These are phyloP conservation scores for Cyanoderma ruficeps DNA, from an alignment of 2,113 vertebrate species.

Conservation along the genomic window DNA sequence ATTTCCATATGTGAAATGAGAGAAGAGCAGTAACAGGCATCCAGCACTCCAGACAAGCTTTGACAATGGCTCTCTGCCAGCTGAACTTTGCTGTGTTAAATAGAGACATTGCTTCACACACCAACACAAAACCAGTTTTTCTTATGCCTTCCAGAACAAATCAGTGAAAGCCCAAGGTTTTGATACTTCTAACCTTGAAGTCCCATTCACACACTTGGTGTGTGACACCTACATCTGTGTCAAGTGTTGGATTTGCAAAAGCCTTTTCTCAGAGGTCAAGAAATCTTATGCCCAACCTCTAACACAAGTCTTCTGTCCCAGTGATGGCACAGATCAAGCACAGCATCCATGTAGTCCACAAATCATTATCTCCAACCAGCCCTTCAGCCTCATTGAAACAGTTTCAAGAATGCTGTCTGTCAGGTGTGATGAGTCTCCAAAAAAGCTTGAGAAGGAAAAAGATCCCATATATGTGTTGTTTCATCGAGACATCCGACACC, in stretches of 20 bases:
- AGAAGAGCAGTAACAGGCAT: not conserved
- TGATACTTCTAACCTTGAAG: not conserved
- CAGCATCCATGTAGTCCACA: rapidly evolving
- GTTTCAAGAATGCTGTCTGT: not conserved
- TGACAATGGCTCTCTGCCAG: not conserved
- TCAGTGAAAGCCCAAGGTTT: not conserved
- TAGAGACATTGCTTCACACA: not conserved
- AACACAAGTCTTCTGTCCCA: not conserved
- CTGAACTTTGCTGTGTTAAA: not conserved
- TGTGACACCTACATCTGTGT: not conserved
- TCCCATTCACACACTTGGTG: not conserved
- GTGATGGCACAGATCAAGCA: not conserved
- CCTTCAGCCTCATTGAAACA: not conserved
- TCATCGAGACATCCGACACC: not conserved
- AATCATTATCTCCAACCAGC: not conserved
- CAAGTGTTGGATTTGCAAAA: not conserved
- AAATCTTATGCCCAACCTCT: rapidly evolving
- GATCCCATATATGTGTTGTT: not conserved
- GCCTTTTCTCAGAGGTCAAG: not conserved
- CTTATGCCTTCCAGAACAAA: not conserved
- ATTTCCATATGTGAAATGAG: not conserved
- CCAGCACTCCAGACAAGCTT: not conserved
- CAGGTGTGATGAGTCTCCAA: not conserved
- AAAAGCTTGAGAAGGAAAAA: not conserved
- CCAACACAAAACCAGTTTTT: not conserved